phyloP scores from a whole-genome alignment of 2,113 vertebrate species.

The Calonectris borealis region DNA sequence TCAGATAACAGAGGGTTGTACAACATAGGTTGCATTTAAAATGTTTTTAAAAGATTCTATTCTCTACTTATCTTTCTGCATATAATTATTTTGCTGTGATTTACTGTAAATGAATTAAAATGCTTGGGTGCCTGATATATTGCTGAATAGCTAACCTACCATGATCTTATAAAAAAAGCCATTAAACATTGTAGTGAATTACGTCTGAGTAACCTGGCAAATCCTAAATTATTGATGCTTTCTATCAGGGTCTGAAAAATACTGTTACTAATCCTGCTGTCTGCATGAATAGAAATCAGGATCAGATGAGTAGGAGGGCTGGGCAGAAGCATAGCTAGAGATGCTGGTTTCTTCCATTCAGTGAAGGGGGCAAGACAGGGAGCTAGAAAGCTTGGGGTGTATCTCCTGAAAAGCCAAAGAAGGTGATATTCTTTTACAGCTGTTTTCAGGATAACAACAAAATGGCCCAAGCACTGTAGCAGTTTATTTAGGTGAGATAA shows the following conservation, averaged over 20 bases:
- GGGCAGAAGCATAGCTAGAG: not conserved
- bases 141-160: not conserved
- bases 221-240: slow-evolving; percentile 26
- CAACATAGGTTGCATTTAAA: not conserved
- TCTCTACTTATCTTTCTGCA: not conserved
- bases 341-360: not conserved
- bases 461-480: not conserved
- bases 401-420: not conserved
- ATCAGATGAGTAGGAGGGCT: not conserved
- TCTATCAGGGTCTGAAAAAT: not conserved
- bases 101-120: not conserved
- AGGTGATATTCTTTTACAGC: not conserved
- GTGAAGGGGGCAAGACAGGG: not conserved
- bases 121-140: not conserved
- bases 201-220: not conserved
- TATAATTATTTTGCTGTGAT: not conserved
- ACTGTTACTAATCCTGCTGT: not conserved
- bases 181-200: not conserved
- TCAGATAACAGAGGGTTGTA: not conserved
- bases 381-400: not conserved
- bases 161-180: not conserved
- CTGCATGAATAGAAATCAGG: not conserved
- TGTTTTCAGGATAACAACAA: not conserved
- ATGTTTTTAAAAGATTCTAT: not conserved
- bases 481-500: not conserved